phyloP scores from a whole-genome alignment of 2,888 invertebrate genomes.

The Lysandra coridon region DNA sequence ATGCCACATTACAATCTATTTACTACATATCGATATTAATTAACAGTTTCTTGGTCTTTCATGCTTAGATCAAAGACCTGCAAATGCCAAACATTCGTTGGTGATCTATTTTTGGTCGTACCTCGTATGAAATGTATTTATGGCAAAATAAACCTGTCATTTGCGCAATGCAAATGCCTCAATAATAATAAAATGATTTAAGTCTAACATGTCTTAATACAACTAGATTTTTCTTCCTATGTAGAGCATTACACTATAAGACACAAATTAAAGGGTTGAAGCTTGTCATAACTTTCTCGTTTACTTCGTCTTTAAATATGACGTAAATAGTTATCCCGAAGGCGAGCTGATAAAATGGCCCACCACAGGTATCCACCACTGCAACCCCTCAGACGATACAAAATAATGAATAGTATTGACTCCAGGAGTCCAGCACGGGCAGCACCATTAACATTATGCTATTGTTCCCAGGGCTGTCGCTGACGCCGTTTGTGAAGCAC shows the following conservation, averaged over 20 bases:
- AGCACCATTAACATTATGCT: background rate
- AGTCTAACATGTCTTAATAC: background rate
- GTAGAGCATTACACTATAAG: background rate
- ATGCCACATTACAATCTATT: constrained; percentile 21
- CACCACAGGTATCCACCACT: background rate
- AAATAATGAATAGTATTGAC: background rate
- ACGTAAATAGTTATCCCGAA: no score
- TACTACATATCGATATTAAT: background rate
- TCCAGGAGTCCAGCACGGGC: no score
- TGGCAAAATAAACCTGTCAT: background rate
- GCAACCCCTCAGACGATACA: no score
- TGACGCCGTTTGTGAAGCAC: constrained; percentile 89
- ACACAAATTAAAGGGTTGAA: background rate
- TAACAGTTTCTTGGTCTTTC: background rate
- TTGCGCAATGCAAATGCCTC: background rate
- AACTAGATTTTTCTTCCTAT: background rate
- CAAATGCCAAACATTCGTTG: no score
- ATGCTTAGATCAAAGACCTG: background rate
- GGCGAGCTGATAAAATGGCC: no score
- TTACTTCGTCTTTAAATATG: no score
- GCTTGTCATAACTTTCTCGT: background rate
- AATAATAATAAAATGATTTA: no score
- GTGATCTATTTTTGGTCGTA: no score
- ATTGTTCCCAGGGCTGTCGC: constrained; percentile 77
- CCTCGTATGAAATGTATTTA: background rate